A percentile compares a stretch with the other conserved stretches of the same genome.
These are phyloP conservation scores for Myripristis murdjan DNA, from an alignment of 2,797 vertebrate species.

Conservation along the genomic window DNA sequence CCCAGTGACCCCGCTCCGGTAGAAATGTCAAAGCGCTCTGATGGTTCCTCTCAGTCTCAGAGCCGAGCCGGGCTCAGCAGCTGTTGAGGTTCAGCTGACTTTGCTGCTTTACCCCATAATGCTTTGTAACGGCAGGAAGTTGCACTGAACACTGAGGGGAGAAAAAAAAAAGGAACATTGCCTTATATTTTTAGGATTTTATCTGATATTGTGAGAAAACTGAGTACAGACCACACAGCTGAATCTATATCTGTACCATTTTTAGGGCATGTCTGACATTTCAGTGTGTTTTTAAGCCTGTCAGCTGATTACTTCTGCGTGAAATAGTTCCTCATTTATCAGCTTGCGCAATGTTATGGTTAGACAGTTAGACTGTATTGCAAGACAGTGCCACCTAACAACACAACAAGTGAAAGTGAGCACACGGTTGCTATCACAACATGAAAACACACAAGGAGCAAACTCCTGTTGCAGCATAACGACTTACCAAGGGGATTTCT, in stretches of 20 bases:
- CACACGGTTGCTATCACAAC: conserved; percentile 32
- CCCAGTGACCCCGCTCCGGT: conserved; percentile 41
- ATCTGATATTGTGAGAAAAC: background rate
- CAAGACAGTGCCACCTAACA: conserved; percentile 27
- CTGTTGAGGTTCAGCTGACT: conserved; percentile 7
- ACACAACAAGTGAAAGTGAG: conserved; percentile 44
- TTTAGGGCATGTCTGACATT: background rate
- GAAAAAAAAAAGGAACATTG: background rate
- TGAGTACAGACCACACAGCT: background rate
- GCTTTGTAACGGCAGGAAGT: background rate
- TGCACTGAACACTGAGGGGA: background rate
- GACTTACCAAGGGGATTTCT: background rate
- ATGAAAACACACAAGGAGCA: conserved; percentile 16
- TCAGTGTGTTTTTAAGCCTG: conserved; percentile 12
- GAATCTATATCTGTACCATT: background rate
- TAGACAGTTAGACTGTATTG: conserved; percentile 46
- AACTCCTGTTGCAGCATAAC: background rate
- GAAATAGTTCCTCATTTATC: conserved; percentile 52
- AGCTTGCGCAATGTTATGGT: conserved; percentile 58
- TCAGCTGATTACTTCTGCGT: conserved; percentile 15
- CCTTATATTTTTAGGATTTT: background rate
- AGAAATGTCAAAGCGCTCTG: conserved; percentile 33
- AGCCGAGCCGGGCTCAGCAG: background rate
- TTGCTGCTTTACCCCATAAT: background rate
- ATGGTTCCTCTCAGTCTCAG: conserved; percentile 23